Base-by-base conservation (phyloP, 2,888 invertebrate species). In the Oscheius onirici region DNA sequence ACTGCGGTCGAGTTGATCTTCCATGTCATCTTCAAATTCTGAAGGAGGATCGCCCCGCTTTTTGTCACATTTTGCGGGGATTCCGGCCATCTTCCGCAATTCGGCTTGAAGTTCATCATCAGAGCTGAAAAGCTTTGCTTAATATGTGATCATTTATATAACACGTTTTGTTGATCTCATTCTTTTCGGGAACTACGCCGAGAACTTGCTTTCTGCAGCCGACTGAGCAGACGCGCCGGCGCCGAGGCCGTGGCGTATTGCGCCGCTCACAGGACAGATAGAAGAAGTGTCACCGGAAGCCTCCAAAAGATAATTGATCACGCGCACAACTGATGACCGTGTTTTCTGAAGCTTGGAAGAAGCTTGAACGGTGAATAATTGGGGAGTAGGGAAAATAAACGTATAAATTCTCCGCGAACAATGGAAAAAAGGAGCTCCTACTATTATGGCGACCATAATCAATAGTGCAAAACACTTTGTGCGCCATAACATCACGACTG, bases 21-120 rank as follows among this genome's bases (percentile, higher is more conserved):
- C 82, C 81, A 82, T 82, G 15, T 84, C 83, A 60, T 72, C 68
- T 57, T 83, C 84, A 67, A 83, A 84, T 10, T 82, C 81, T 5
- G 75, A 73, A n/a, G 66, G 68, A 5, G 49, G 63, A 13, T 63
- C 41, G 20, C 41, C 55, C n/a, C 22, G 22, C 24, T 66, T 66
- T 20, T 52, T 66, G 54, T 54, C 43, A 41, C 66, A 70, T 74
- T 72, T 58, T 68, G 0, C 8, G 5, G 78, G 57, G 68, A 78
- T 74, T 0, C 80, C 81, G 10, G 81, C 81, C 44, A 80, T 51
- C 63, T 77, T 74, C 44, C 72, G 71, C n/a, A 80, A 69, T 40
- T 77, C 72, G 28, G 73, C 57, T 65, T 83, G 81, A 46, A 83
- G 73, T 54, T 84, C 84, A 52, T 84, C 84, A 54, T 84, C 84